Percentiles rank a stretch among this genome's conserved stretches.
These are phyloP conservation scores for Papilio glaucus DNA, from an alignment of 1,140 invertebrate genomes.

Conservation along the genomic window DNA sequence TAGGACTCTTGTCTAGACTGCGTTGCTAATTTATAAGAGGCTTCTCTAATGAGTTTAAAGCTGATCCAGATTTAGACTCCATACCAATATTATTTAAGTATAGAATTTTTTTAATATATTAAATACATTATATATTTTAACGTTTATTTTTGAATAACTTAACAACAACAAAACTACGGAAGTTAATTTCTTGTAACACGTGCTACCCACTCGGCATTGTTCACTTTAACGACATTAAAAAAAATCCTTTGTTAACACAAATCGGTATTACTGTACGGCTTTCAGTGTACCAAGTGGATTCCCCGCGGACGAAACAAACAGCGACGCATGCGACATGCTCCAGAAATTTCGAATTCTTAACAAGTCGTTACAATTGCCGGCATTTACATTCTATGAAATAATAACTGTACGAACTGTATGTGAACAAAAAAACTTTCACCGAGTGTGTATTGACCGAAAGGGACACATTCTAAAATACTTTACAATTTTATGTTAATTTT, in stretches of 20 bases:
- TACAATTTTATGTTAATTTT: neutral
- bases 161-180: neutral
- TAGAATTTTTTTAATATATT: neutral
- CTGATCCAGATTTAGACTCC: too few species aligned
- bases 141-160: neutral
- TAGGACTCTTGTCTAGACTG: neutral
- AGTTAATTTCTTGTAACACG: neutral
- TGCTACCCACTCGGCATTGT: neutral
- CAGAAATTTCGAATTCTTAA: constrained; percentile 27
- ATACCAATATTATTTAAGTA: too few species aligned
- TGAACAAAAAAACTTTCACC: constrained; percentile 17
- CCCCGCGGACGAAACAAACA: constrained; percentile 13
- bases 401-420: constrained; percentile 6
- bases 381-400: constrained; percentile 24
- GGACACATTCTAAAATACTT: constrained; percentile 11
- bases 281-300: constrained; percentile 2
- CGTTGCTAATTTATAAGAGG: neutral
- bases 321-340: constrained; percentile 19
- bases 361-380: constrained; percentile 21
- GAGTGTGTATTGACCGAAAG: constrained; percentile 1
- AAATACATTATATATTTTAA: neutral
- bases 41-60: neutral
- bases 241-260: constrained; percentile 7
- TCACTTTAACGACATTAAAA: neutral
- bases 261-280: neutral